Evolutionary conservation across 2,797 vertebrate genomes (phyloP).

Genomic region (Morus bassanus): DNA sequence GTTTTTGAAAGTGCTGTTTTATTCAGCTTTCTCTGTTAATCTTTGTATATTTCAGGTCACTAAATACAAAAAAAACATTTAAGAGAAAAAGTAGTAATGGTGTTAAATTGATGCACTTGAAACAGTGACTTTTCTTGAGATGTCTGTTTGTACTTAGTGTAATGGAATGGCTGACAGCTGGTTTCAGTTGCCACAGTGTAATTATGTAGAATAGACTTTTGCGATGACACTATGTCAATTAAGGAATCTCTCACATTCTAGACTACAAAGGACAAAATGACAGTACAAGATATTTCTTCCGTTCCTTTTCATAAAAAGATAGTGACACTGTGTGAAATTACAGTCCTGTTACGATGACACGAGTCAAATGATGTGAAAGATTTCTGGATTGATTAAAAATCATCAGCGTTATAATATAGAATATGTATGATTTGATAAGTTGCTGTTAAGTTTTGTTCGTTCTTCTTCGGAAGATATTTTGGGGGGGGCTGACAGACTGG

Average conservation of each 20-base stretch:
- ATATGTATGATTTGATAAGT: conserved; percentile 56
- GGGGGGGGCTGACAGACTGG: conserved; percentile 28
- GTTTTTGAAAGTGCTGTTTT: conserved; percentile 38
- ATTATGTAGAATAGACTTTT: conserved; percentile 64
- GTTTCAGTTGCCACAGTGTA: conserved; percentile 66
- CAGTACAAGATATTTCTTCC: conserved; percentile 63
- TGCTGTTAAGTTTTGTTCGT: conserved; percentile 46
- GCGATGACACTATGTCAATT: conserved; percentile 66
- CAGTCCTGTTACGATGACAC: conserved; percentile 52
- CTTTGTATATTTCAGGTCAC: conserved; percentile 44
- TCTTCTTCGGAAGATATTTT: background rate
- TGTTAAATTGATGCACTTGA: conserved; percentile 62
- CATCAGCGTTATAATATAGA: conserved; percentile 49
- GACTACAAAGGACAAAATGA: conserved; percentile 66
- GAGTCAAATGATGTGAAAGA: conserved; percentile 66
- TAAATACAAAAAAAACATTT: conserved; percentile 41
- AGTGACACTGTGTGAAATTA: conserved; percentile 64
- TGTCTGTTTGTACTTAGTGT: conserved; percentile 64
- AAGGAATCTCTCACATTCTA: conserved; percentile 66
- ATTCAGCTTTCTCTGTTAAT: conserved; percentile 32
- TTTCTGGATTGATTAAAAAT: conserved; percentile 65
- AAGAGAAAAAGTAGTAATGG: conserved; percentile 41
- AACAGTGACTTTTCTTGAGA: conserved; percentile 61
- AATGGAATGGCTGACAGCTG: conserved; percentile 70
- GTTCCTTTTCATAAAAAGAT: conserved; percentile 53